Conservation (phyloP, 2,113 vertebrate genomes). For the Sigmodon hispidus region DNA sequence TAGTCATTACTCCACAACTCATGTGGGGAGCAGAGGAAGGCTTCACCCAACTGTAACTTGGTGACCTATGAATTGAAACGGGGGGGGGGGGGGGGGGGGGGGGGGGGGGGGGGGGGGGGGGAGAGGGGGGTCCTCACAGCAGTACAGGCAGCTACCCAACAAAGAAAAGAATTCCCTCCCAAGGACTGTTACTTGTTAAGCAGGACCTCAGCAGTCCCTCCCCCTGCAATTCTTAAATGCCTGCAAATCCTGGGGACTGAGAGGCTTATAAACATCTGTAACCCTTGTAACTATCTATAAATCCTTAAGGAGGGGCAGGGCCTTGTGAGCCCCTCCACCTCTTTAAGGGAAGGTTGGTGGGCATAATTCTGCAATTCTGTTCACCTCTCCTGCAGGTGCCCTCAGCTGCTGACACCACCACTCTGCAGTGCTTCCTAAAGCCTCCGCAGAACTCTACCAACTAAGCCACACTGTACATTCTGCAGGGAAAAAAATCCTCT, state of each 20-base stretch:
- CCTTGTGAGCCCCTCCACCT: background rate
- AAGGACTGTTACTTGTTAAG: background rate
- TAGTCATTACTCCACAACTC: no score
- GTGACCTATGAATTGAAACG: background rate
- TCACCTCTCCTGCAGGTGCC: background rate
- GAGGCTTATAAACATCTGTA: background rate
- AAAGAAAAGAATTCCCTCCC: background rate
- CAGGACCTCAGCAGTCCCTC: background rate
- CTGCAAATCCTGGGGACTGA: background rate
- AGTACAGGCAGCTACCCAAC: background rate
- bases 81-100: background rate
- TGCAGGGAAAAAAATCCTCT: background rate
- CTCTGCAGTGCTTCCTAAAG: background rate
- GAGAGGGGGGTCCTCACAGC: background rate
- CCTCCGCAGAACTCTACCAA: background rate
- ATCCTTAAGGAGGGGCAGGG: no score
- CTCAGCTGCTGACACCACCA: background rate
- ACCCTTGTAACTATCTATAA: background rate
- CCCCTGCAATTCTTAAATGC: background rate
- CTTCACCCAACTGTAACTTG: background rate
- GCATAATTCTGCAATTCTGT: background rate
- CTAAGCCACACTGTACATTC: background rate
- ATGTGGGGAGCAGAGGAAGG: background rate
- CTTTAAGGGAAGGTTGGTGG: background rate
- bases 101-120: no score